Evolutionary conservation across 1,140 invertebrate species (phyloP), one percentile per base, ranked within the genome.

Genomic region (Melanaphis sacchari): DNA sequence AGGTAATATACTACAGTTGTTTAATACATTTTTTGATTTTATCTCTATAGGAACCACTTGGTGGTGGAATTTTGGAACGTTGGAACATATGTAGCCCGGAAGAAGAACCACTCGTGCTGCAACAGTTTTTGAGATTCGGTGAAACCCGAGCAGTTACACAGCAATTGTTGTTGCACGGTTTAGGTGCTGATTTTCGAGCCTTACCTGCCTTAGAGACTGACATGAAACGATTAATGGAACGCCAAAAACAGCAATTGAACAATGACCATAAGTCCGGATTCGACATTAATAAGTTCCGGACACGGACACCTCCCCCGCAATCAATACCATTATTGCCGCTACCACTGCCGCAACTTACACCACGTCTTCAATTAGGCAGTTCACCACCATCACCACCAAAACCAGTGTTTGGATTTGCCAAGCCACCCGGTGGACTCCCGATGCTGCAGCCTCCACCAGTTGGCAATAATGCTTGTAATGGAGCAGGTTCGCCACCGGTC

Each of bases 51-150:
- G 96, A 97, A 95, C 95, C 96, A 95, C 96, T 96, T 94, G 97
- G 97, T 94, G 96, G 96, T 94, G 96, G 96, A 94, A 96, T 97
- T 94, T 96, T 98, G 95, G 97, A 98, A 95, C 96, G 97, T 95
- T 98, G 97, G 97, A 97, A 96, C 94, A 97, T 98, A 95, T 97
- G 97, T 94, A 97, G 96, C 94, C 96, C 97, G 95, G 97, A 98
- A 95, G 98, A 98, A 96, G 98, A 98, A 95, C 97, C 97, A 94
- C 96, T 98, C 94, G 97, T 98, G 90, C 96, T 98, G 88, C 97
- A 98, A 95, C 97, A 98, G 96, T 98, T 98, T 96, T 96, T 98
- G 92, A 96, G 97, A 94, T 98, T 98, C 95, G 97, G 97, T 92
- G 97, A 98, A 95, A 98, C 98, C 93, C 96, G 97, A 95, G 96